A percentile compares a stretch with the other conserved stretches of the same genome.
These are phyloP conservation scores for Ceratina calcarata DNA, from an alignment of 1,140 invertebrate genomes.

Conservation along the genomic window DNA sequence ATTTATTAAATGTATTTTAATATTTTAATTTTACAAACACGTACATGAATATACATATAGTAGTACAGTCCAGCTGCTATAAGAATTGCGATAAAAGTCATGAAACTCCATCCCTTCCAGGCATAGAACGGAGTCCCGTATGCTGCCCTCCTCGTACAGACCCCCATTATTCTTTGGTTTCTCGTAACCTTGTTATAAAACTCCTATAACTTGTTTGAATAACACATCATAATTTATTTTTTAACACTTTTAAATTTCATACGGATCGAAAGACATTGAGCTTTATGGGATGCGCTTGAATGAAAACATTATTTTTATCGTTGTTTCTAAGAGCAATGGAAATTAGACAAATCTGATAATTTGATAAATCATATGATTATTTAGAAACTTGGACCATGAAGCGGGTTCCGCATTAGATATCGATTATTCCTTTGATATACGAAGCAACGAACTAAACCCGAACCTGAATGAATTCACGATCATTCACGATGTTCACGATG, in stretches of 20 bases:
- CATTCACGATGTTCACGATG: slow-evolving; percentile 16
- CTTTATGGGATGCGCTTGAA: neutral
- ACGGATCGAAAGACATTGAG: too few relatives aligned
- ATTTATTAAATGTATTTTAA: neutral
- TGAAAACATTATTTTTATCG: neutral
- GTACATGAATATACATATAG: slow-evolving; percentile 13
- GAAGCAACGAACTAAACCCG: too few relatives aligned
- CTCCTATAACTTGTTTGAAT: neutral
- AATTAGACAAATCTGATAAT: too few relatives aligned
- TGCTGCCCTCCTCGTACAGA: slow-evolving; percentile 21
- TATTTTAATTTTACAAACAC: neutral
- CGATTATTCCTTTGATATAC: slow-evolving; percentile 21
- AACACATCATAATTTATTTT: neutral
- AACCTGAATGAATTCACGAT: too few relatives aligned
- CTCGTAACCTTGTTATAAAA: neutral
- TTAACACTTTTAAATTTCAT: neutral
- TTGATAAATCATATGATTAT: neutral
- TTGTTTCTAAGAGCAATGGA: too few relatives aligned
- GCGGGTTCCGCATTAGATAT: neutral
- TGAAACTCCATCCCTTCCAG: slow-evolving; percentile 39
- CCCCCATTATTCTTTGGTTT: slow-evolving; percentile 21
- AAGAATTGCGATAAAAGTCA: slow-evolving; percentile 12
- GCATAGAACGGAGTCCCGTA: neutral
- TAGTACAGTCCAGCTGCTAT: slow-evolving; percentile 11
- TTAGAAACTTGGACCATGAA: neutral